These are phyloP conservation scores for Acridotheres tristis DNA, from an alignment of 2,797 vertebrate species.

Conservation along the genomic window DNA sequence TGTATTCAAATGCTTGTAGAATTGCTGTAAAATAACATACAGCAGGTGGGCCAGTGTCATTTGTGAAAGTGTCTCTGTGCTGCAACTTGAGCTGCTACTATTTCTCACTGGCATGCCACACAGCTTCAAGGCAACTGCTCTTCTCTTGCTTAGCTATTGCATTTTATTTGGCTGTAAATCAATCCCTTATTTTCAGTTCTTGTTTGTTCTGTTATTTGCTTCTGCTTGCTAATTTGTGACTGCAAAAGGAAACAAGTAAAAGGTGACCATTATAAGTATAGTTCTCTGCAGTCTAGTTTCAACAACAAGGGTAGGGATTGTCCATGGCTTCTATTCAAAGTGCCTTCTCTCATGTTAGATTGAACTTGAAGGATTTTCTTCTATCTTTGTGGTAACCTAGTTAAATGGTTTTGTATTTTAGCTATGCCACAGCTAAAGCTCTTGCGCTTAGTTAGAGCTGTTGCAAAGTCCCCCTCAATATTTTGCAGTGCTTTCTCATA, in stretches of 20 bases:
- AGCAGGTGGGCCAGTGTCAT: constrained; percentile 57
- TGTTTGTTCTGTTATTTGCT: constrained; percentile 18
- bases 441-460: not conserved
- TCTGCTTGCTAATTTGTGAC: constrained; percentile 14
- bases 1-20: constrained; percentile 46
- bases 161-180: constrained; percentile 48
- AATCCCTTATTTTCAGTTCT: constrained; percentile 51
- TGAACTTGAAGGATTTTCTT: not conserved
- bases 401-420: not conserved
- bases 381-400: not conserved
- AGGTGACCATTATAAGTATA: not conserved
- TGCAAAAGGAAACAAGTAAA: constrained; percentile 10
- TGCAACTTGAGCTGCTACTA: not conserved
- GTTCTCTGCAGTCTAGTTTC: not conserved
- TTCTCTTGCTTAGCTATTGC: not conserved
- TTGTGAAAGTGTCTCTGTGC: not conserved
- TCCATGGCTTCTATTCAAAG: not conserved
- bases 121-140: not conserved
- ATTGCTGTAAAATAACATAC: constrained; percentile 32
- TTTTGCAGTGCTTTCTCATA: not conserved
- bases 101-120: not conserved
- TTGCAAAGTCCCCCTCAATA: not conserved
- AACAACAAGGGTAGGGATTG: not conserved
- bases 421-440: not conserved
- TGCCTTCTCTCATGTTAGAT: not conserved